Evolutionary conservation across 2,888 invertebrate genomes (phyloP).

Genomic region (Dioctria linearis): DNA sequence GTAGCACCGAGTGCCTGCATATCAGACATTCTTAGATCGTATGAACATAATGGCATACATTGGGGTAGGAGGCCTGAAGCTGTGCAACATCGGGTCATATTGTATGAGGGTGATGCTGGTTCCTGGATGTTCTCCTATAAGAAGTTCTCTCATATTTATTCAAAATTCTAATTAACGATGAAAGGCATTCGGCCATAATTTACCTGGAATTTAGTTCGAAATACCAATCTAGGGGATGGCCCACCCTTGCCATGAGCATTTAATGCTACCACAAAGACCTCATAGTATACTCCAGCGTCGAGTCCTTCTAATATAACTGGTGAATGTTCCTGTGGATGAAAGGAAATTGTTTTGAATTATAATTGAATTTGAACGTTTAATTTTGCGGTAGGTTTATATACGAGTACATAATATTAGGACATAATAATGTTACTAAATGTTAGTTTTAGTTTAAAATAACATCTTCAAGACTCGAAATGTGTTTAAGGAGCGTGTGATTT

Average conservation of each 20-base stretch:
- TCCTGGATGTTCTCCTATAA: constrained; percentile 59
- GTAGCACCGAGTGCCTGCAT: constrained; percentile 80
- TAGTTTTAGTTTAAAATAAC: too few relatives aligned
- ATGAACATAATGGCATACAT: constrained; percentile 85
- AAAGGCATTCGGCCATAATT: constrained; percentile 7
- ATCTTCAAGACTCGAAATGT: too few relatives aligned
- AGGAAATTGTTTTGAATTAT: not conserved
- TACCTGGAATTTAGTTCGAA: constrained; percentile 76
- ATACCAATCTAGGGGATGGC: constrained; percentile 82
- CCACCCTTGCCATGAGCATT: constrained; percentile 86
- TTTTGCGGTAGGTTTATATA: too few relatives aligned
- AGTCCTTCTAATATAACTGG: constrained; percentile 84
- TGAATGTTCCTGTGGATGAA: constrained; percentile 72
- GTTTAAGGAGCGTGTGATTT: too few relatives aligned
- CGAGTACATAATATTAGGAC: too few relatives aligned
- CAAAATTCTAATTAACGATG: constrained; percentile 3
- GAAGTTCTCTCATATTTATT: constrained; percentile 31
- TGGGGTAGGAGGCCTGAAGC: constrained; percentile 74
- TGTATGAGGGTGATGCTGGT: constrained; percentile 76
- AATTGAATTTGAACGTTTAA: too few relatives aligned
- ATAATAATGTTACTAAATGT: too few relatives aligned
- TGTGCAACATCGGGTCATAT: constrained; percentile 85
- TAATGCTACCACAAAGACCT: constrained; percentile 84
- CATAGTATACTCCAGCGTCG: constrained; percentile 83
- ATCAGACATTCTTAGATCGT: constrained; percentile 87